These are phyloP conservation scores for Hemithea aestivaria DNA, from an alignment of 2,888 invertebrate genomes.

Conservation along the genomic window DNA sequence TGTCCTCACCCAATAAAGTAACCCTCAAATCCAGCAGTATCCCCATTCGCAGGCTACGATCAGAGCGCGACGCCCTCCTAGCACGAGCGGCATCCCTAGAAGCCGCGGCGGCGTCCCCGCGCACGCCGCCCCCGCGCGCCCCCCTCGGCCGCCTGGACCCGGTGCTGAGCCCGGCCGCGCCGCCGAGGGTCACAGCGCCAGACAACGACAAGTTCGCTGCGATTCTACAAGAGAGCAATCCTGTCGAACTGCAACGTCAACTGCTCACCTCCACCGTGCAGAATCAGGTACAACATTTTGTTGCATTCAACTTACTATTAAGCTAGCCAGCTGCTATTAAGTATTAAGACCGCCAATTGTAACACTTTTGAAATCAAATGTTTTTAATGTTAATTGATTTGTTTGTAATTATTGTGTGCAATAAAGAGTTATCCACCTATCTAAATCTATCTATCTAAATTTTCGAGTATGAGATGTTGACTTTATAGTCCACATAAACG, in stretches of 20 bases:
- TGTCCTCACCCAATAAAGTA: no score
- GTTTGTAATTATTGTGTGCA: no score
- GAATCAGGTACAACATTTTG: constrained; percentile 83
- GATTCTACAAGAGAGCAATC: constrained; percentile 89
- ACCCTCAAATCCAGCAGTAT: no score
- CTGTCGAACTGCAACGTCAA: constrained; percentile 90
- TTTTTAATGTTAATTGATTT: no score
- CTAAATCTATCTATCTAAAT: no score
- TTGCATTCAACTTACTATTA: background rate
- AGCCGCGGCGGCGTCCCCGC: constrained; percentile 41
- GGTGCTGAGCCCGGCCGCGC: constrained; percentile 82
- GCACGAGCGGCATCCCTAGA: constrained; percentile 84
- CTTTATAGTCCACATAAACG: no score
- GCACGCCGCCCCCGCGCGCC: constrained; percentile 44
- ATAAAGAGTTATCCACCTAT: no score
- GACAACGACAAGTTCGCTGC: constrained; percentile 89
- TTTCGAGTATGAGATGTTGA: no score
- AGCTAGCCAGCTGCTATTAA: no score
- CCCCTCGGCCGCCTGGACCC: constrained; percentile 84
- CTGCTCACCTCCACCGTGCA: constrained; percentile 89
- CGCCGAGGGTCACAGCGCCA: constrained; percentile 82
- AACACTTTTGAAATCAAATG: no score
- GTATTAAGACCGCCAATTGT: no score
- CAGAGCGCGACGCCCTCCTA: constrained; percentile 86
- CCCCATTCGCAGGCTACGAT: constrained; percentile 56